A percentile compares a stretch with the other conserved stretches of the same genome.
Conservation (phyloP, 1,140 invertebrate genomes). For the Platyscapa corneri region DNA sequence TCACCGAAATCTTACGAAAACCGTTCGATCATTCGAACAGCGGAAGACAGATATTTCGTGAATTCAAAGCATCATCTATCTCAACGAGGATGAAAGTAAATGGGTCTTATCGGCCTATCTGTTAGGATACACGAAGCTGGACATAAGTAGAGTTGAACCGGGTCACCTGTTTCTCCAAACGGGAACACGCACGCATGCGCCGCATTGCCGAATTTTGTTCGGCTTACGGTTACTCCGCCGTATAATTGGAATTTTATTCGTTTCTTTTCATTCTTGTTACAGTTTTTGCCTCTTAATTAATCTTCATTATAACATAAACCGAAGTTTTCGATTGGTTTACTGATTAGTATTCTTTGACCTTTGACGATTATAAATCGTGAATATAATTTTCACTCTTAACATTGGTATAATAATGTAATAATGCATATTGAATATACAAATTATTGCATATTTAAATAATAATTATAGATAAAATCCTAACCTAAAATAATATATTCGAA, state of each 20-base stretch:
- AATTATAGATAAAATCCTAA: too few relatives aligned
- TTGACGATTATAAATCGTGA: too few relatives aligned
- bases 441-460: too few relatives aligned
- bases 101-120: background rate
- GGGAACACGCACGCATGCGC: constrained; percentile 18
- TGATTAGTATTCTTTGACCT: too few relatives aligned
- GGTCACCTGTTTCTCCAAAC: constrained; percentile 33
- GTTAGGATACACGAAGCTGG: background rate
- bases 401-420: too few relatives aligned
- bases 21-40: background rate
- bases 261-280: background rate
- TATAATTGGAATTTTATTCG: background rate
- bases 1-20: background rate
- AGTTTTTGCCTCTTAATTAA: background rate
- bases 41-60: too few relatives aligned
- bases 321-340: too few relatives aligned
- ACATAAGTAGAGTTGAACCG: constrained; percentile 17
- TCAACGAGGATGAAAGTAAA: constrained; percentile 15
- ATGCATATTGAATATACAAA: too few relatives aligned
- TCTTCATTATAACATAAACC: too few relatives aligned
- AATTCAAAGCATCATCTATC: background rate
- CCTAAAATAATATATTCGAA: too few relatives aligned
- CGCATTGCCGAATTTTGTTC: background rate
- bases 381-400: too few relatives aligned
- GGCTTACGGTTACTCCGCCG: background rate